phyloP scores from a whole-genome alignment of 1,140 invertebrate genomes.

The Condylostylus longicornis region DNA sequence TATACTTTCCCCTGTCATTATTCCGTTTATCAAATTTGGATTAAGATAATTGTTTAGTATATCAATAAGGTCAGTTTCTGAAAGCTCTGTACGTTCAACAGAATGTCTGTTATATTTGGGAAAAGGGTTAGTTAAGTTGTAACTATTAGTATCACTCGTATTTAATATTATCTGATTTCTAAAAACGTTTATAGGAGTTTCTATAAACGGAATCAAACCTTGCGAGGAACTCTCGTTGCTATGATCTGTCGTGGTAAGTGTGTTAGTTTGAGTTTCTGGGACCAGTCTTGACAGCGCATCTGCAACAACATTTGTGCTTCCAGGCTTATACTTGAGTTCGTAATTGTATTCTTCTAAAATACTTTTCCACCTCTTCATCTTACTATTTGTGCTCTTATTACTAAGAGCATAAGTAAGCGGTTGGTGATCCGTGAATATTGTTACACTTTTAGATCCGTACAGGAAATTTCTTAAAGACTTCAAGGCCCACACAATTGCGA shows the following conservation, averaged over 20 bases:
- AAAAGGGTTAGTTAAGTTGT: conserved; percentile 2
- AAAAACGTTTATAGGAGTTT: conserved; percentile 7
- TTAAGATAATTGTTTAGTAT: conserved; percentile 6
- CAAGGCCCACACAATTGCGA: conserved; percentile 27
- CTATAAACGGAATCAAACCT: conserved; percentile 4
- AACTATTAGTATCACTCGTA: not conserved
- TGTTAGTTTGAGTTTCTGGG: not conserved
- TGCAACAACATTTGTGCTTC: conserved; percentile 9
- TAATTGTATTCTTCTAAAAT: conserved; percentile 19
- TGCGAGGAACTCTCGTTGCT: conserved; percentile 6
- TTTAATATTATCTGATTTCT: conserved; percentile 8
- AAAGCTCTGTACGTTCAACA: no score
- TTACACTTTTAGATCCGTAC: conserved; percentile 14
- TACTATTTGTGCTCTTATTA: conserved; percentile 21
- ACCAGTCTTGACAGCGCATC: conserved; percentile 6
- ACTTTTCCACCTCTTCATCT: conserved; percentile 26
- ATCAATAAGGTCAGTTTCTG: conserved; percentile 3
- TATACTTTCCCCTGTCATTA: conserved; percentile 2
- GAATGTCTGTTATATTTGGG: conserved; percentile 4
- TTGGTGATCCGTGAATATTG: conserved; percentile 20
- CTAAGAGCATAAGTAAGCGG: conserved; percentile 25
- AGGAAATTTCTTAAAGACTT: conserved; percentile 25
- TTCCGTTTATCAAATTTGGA: conserved; percentile 5
- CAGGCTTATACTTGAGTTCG: conserved; percentile 15
- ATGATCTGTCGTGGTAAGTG: conserved; percentile 2